phyloP scores from a whole-genome alignment of 2,888 invertebrate genomes.

The Drosophila quinaria region DNA sequence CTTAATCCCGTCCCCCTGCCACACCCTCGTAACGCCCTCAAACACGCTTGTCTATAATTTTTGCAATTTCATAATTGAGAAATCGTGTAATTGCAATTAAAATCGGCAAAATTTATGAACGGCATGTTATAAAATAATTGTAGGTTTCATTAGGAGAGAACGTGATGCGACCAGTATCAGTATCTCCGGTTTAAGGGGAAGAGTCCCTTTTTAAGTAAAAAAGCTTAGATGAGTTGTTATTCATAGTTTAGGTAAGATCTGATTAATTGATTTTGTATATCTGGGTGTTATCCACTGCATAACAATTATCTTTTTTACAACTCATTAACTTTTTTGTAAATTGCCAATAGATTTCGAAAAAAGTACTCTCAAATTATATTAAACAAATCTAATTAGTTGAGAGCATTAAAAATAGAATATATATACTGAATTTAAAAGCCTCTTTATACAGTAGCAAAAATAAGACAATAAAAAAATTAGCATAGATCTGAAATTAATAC shows the following conservation, averaged over 20 bases:
- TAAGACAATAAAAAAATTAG: conserved; percentile 34
- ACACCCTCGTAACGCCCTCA: neutral
- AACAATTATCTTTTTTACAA: neutral
- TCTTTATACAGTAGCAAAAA: neutral
- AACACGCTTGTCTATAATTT: conserved; percentile 37
- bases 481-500: conserved; percentile 9
- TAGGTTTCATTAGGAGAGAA: conserved; percentile 5
- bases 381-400: neutral
- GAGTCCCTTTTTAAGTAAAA: conserved; percentile 9
- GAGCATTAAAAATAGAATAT: neutral
- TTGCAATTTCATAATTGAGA: conserved; percentile 61
- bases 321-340: neutral
- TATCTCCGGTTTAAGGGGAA: conserved; percentile 42
- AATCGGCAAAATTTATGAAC: conserved; percentile 24
- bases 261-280: conserved; percentile 11
- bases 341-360: accelerated
- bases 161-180: conserved; percentile 24
- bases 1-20: neutral
- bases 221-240: conserved; percentile 1
- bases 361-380: neutral
- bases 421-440: neutral
- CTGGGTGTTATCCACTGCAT: neutral
- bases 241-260: conserved; percentile 19
- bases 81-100: conserved; percentile 72
- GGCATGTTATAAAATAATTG: conserved; percentile 31